Conservation (phyloP, 2,888 invertebrate species). For the Osmoderma eremita region DNA sequence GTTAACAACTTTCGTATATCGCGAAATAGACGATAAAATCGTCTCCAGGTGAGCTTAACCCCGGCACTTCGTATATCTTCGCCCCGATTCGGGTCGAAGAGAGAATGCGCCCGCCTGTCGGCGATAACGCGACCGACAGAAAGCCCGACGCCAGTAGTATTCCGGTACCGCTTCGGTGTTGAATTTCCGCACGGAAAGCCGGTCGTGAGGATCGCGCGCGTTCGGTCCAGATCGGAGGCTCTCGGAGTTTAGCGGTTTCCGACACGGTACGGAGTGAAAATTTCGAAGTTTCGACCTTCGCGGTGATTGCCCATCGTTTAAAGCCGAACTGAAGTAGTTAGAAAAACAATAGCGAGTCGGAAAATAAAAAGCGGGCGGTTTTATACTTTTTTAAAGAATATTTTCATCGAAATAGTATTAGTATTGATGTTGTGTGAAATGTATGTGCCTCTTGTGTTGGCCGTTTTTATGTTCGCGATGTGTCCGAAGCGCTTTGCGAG, state of each 20-base stretch:
- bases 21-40: conserved; percentile 59
- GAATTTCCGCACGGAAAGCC: conserved; percentile 18
- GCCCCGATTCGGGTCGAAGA: conserved; percentile 1
- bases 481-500: conserved; percentile 15
- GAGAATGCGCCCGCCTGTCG: conserved; percentile 12
- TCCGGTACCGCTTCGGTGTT: conserved; percentile 50
- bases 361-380: no score
- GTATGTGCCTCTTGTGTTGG: conserved; percentile 45
- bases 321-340: neutral
- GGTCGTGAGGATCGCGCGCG: conserved; percentile 36
- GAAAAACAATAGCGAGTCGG: neutral
- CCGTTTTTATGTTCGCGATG: conserved; percentile 15
- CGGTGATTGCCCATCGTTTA: neutral
- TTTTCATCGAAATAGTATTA: no score
- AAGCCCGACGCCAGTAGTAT: conserved; percentile 62
- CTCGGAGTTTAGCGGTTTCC: no score
- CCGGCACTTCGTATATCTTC: conserved; percentile 1
- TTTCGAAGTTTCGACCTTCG: neutral
- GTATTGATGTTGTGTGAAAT: conserved; percentile 48
- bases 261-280: neutral
- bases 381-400: no score
- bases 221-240: no score
- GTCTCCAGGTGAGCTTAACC: conserved; percentile 58
- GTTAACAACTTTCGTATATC: conserved; percentile 44
- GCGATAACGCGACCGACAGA: conserved; percentile 47